Conservation (phyloP, 2,113 vertebrate genomes). For the Pseudopodoces humilis region DNA sequence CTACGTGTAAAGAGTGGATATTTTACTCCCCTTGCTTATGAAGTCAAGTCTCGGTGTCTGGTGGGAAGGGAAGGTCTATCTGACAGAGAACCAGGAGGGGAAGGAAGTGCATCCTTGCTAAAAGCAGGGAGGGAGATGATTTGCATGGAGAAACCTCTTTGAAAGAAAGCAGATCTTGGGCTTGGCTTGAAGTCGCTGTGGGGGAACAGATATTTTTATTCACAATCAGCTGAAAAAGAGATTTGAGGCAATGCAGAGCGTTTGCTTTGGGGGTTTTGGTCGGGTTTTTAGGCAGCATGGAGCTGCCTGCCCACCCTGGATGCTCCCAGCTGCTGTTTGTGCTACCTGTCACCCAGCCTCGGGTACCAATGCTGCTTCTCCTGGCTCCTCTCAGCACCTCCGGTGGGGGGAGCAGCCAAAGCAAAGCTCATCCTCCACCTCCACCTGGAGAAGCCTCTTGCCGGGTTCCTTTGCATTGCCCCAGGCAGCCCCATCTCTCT, state of each 20-base stretch:
- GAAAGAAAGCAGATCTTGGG: neutral
- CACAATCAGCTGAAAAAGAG: neutral
- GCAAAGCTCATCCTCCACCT: neutral
- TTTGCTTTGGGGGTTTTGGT: neutral
- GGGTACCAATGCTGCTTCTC: accelerated
- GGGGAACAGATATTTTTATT: neutral
- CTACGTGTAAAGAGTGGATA: conserved; percentile 77
- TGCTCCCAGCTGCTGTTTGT: neutral
- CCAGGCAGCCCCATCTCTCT: neutral
- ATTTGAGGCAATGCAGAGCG: accelerated
- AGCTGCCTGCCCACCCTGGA: accelerated
- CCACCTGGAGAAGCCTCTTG: neutral
- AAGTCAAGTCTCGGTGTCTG: conserved; percentile 87
- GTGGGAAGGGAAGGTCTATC: conserved; percentile 77
- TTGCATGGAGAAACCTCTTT: neutral
- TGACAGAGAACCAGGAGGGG: neutral
- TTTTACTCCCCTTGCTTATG: conserved; percentile 81
- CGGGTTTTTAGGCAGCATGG: accelerated
- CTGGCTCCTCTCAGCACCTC: neutral
- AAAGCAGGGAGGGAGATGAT: neutral
- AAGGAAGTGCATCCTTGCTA: neutral
- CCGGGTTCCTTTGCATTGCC: neutral
- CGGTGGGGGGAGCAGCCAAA: neutral
- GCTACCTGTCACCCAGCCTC: accelerated
- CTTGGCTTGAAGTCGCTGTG: neutral